Conservation (phyloP, 2,797 vertebrate genomes). For the Mormyrus proboscirostris region DNA sequence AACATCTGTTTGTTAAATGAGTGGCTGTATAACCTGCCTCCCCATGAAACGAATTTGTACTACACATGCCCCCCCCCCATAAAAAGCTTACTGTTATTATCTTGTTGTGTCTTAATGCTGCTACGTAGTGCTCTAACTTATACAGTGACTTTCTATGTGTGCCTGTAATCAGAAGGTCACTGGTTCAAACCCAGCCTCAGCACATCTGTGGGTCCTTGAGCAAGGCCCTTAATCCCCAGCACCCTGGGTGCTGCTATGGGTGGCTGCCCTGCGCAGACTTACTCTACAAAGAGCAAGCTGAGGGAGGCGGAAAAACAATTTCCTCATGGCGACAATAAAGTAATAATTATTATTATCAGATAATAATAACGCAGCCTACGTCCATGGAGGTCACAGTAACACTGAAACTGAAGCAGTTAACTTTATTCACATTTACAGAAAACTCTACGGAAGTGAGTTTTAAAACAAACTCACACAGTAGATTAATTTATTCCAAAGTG, state of each 20-base stretch:
- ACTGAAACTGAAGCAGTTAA: background rate
- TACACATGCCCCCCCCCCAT: background rate
- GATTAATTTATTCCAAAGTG: background rate
- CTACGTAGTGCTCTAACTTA: background rate
- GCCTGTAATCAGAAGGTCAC: too few species aligned
- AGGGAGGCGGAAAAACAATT: too few species aligned
- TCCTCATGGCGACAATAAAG: too few species aligned
- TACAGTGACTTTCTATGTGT: background rate
- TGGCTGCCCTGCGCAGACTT: too few species aligned
- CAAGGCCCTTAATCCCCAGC: too few species aligned
- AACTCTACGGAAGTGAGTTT: background rate
- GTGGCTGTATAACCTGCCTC: background rate
- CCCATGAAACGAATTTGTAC: background rate
- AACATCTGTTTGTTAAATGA: conserved; percentile 5
- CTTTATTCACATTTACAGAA: background rate
- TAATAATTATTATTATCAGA: too few species aligned
- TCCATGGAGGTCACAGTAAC: background rate
- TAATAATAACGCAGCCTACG: background rate
- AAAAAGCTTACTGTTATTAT: background rate
- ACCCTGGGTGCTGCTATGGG: too few species aligned
- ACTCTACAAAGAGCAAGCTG: too few species aligned
- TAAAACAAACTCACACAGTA: background rate
- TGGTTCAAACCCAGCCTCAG: too few species aligned
- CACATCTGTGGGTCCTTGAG: too few species aligned
- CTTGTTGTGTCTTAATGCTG: background rate